These are phyloP conservation scores for Dynastes grantii DNA, from an alignment of 2,888 invertebrate genomes.

Conservation along the genomic window DNA sequence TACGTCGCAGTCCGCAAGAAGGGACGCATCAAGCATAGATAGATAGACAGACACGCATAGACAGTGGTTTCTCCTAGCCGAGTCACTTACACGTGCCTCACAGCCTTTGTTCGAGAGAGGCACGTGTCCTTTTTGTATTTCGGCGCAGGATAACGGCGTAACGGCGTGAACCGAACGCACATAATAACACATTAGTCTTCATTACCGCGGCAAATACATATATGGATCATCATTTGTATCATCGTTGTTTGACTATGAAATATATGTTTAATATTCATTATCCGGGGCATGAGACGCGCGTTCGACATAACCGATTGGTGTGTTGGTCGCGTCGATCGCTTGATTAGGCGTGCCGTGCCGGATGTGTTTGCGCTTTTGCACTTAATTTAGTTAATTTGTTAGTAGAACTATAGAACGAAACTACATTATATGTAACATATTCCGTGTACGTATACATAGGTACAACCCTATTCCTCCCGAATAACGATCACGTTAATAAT, in stretches of 20 bases:
- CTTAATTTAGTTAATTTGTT: slow-evolving; percentile 48
- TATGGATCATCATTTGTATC: slow-evolving; percentile 34
- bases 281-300: neutral
- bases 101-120: slow-evolving; percentile 52
- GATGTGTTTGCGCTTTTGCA: slow-evolving; percentile 40
- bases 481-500: slow-evolving; percentile 39
- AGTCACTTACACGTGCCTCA: slow-evolving; percentile 60
- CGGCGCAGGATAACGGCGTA: slow-evolving; percentile 56
- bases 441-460: neutral
- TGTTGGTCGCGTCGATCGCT: neutral
- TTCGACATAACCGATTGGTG: neutral
- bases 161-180: slow-evolving; percentile 59
- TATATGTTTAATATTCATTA: slow-evolving; percentile 64
- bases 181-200: slow-evolving; percentile 62
- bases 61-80: slow-evolving; percentile 50
- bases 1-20: neutral
- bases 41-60: slow-evolving; percentile 54
- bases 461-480: slow-evolving; percentile 1
- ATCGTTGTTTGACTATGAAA: slow-evolving; percentile 60
- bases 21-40: neutral
- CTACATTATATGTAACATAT: slow-evolving; percentile 16
- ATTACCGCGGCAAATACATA: slow-evolving; percentile 46
- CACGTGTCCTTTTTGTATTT: slow-evolving; percentile 60
- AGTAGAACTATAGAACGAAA: slow-evolving; percentile 25
- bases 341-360: slow-evolving; percentile 32